Percentiles rank a stretch among this genome's conserved stretches.
phyloP scores from a whole-genome alignment of 2,113 vertebrate genomes.

The Brachypodius melanocephalos region DNA sequence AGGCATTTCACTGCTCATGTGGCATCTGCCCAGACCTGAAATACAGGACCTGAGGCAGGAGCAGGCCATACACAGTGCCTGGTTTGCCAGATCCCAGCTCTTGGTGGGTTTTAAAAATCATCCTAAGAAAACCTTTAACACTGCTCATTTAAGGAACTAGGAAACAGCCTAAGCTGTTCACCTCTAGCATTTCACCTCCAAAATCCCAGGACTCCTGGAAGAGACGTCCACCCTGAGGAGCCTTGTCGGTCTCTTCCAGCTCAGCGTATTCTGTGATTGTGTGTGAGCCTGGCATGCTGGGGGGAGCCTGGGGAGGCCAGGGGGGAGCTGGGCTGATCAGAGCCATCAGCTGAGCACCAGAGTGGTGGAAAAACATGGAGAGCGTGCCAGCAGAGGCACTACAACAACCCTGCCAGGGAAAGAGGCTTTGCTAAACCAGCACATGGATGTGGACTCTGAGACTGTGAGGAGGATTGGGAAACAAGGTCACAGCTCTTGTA shows the following conservation, averaged over 20 bases:
- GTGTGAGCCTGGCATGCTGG: neutral
- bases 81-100: neutral
- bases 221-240: neutral
- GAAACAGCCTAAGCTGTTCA: neutral
- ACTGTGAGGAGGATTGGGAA: neutral
- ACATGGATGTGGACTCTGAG: accelerated
- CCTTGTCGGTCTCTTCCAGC: neutral
- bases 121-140: neutral
- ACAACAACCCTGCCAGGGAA: neutral
- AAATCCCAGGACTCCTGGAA: neutral
- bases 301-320: neutral
- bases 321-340: neutral
- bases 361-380: accelerated
- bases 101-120: neutral
- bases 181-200: neutral
- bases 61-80: accelerated
- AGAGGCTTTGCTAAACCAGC: accelerated
- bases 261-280: neutral
- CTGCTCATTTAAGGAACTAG: neutral
- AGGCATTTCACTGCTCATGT: neutral
- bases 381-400: neutral
- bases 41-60: neutral
- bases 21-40: accelerated
- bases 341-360: neutral
- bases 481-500: neutral